Conservation (phyloP, 2,888 invertebrate genomes). For the Aproaerema taeniolella region DNA sequence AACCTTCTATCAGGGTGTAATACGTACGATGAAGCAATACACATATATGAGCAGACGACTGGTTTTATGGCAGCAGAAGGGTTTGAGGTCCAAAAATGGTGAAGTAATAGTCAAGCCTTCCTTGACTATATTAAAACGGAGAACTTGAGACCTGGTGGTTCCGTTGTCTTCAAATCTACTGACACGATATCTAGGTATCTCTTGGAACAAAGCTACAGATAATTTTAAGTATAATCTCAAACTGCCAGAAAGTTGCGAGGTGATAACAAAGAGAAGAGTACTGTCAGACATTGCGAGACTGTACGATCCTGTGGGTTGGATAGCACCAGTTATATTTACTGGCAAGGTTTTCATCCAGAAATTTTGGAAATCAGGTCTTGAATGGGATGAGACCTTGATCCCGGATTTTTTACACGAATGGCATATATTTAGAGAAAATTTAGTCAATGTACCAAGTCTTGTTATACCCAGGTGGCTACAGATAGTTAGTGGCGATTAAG, state of each 20-base stretch:
- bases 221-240: constrained; percentile 20
- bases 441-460: neutral
- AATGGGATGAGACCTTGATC: constrained; percentile 20
- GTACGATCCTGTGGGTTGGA: constrained; percentile 29
- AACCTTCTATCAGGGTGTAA: constrained; percentile 22
- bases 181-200: constrained; percentile 22
- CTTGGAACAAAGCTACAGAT: constrained; percentile 23
- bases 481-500: too few species aligned
- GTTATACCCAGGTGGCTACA: neutral
- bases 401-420: constrained; percentile 9
- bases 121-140: constrained; percentile 16
- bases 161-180: constrained; percentile 15
- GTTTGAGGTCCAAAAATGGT: constrained; percentile 28
- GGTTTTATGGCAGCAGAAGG: constrained; percentile 22
- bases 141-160: constrained; percentile 1
- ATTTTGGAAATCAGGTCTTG: constrained; percentile 18
- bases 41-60: constrained; percentile 22
- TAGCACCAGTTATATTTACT: constrained; percentile 21
- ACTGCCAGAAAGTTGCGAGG: constrained; percentile 12
- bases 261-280: constrained; percentile 22
- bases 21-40: constrained; percentile 18
- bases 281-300: constrained; percentile 25
- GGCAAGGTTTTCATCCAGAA: constrained; percentile 23
- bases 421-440: neutral
- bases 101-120: constrained; percentile 21